phyloP scores from a whole-genome alignment of 2,888 invertebrate species.

The Campaea margaritaria region DNA sequence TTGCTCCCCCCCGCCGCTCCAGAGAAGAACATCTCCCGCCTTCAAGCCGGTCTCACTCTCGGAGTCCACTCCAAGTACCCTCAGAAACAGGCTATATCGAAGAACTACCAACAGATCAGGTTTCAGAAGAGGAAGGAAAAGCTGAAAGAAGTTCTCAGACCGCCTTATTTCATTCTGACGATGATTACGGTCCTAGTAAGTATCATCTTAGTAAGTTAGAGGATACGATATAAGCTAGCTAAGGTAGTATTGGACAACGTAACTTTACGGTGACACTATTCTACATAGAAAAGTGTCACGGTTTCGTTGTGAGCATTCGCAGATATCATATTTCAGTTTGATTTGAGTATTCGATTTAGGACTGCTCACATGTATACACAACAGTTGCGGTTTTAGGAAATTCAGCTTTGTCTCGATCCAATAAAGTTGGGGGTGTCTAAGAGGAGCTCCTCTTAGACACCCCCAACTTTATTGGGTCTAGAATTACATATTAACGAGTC shows the following conservation, averaged over 20 bases:
- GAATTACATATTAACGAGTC: too few species aligned
- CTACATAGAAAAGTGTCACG: too few species aligned
- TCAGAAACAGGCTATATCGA: conserved; percentile 37
- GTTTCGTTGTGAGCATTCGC: too few species aligned
- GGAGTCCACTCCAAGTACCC: conserved; percentile 57
- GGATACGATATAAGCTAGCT: background rate
- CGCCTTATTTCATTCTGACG: conserved; percentile 75
- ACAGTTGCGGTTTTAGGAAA: too few species aligned
- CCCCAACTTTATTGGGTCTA: too few species aligned
- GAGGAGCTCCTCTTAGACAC: too few species aligned
- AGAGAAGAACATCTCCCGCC: conserved; percentile 50
- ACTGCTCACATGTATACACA: too few species aligned
- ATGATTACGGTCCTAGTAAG: conserved; percentile 75
- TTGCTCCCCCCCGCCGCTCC: conserved; percentile 54
- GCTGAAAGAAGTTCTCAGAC: conserved; percentile 63
- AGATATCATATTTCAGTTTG: too few species aligned
- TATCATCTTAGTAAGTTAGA: conserved; percentile 32
- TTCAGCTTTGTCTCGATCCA: too few species aligned
- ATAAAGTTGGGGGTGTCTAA: too few species aligned
- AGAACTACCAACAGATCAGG: conserved; percentile 52
- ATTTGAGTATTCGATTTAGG: too few species aligned
- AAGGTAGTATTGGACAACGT: background rate
- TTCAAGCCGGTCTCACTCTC: conserved; percentile 68
- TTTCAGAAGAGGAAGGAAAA: conserved; percentile 70
- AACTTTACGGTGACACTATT: too few species aligned